Percentiles rank a stretch among this genome's conserved stretches.
These are phyloP conservation scores for Oligia latruncula DNA, from an alignment of 2,888 invertebrate genomes.

Conservation along the genomic window DNA sequence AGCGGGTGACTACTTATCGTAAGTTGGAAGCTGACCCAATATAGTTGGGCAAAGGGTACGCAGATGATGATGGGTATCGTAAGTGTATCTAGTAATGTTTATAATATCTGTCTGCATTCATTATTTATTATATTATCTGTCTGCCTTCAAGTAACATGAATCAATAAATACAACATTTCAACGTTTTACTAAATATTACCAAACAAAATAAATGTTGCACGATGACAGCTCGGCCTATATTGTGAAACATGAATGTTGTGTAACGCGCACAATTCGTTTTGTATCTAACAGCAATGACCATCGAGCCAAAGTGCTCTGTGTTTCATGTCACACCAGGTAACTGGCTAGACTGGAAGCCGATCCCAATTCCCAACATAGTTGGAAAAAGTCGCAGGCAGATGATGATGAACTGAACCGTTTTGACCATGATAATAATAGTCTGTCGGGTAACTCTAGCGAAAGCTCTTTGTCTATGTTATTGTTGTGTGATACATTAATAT, in stretches of 20 bases:
- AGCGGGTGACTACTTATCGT: neutral
- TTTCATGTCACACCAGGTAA: neutral
- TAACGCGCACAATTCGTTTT: neutral
- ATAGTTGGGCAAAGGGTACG: neutral
- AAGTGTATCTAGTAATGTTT: too few relatives aligned
- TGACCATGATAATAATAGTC: too few relatives aligned
- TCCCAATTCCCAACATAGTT: neutral
- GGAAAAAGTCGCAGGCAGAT: neutral
- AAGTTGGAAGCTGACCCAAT: neutral
- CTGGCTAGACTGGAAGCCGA: neutral
- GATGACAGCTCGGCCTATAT: neutral
- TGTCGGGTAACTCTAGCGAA: neutral
- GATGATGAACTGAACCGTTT: too few relatives aligned
- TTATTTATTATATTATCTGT: neutral
- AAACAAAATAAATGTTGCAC: neutral
- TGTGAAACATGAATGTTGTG: neutral
- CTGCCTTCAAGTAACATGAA: neutral
- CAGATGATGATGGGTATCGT: too few relatives aligned
- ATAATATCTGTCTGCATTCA: too few relatives aligned
- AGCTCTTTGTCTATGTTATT: neutral
- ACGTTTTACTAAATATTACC: neutral
- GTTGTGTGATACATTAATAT: neutral
- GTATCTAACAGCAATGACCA: neutral
- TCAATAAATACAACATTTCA: neutral
- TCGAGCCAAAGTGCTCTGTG: neutral